Percentiles rank a stretch among this genome's conserved stretches.
Evolutionary conservation across 2,888 invertebrate species (phyloP).

Genomic region (Deroplatys truncata): DNA sequence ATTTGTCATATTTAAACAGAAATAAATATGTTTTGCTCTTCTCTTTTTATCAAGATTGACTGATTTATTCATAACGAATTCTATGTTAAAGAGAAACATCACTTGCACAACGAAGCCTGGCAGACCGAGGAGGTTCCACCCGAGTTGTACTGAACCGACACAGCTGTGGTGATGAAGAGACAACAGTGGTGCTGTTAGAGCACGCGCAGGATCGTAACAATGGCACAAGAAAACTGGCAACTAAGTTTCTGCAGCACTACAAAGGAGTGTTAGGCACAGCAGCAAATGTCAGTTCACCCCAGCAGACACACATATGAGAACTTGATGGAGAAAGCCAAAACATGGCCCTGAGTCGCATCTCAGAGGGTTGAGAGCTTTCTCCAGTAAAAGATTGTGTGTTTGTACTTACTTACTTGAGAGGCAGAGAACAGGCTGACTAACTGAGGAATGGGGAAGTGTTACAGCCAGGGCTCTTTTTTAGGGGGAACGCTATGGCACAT

Average conservation of each 20-base stretch:
- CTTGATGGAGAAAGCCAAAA: not conserved
- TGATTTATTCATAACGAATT: not conserved
- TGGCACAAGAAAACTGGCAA: constrained; percentile 3
- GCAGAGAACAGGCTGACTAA: too few relatives aligned
- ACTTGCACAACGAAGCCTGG: constrained; percentile 11
- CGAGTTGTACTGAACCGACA: not conserved
- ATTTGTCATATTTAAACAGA: too few relatives aligned
- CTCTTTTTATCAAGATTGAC: too few relatives aligned
- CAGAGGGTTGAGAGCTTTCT: not conserved
- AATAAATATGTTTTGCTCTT: too few relatives aligned
- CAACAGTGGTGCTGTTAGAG: not conserved
- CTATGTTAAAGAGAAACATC: constrained; percentile 17
- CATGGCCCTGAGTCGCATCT: not conserved
- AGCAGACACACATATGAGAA: constrained; percentile 10
- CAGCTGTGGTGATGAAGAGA: not conserved
- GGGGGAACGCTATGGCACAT: too few relatives aligned
- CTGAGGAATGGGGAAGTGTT: too few relatives aligned
- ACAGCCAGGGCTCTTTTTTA: too few relatives aligned
- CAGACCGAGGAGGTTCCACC: not conserved
- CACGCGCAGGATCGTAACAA: not conserved
- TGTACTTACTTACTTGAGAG: not conserved
- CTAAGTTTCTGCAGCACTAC: constrained; percentile 18
- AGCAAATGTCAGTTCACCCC: not conserved
- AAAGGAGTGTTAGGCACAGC: constrained; percentile 1
- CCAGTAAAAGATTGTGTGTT: not conserved